Percentiles rank a stretch among this genome's conserved stretches.
phyloP scores from a whole-genome alignment of 1,140 invertebrate species.

The Papilio polyxenes region DNA sequence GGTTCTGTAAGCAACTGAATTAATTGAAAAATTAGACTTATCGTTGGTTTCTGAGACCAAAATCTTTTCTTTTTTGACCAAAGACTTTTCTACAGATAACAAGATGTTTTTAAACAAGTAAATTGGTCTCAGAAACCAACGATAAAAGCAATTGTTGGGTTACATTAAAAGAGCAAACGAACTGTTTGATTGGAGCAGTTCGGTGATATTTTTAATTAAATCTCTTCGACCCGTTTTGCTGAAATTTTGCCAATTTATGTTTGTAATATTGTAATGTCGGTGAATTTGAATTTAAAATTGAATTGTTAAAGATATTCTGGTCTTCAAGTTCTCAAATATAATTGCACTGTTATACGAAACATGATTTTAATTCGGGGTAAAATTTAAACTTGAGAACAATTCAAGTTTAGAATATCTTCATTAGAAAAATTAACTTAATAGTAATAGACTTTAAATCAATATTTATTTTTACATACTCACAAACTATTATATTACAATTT shows the following conservation, averaged over 20 bases:
- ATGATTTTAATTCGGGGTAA: slow-evolving; percentile 8
- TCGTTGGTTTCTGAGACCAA: no score
- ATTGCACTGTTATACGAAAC: not conserved
- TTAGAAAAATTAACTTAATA: not conserved
- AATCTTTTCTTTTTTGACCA: no score
- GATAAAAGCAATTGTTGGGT: not conserved
- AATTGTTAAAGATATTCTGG: slow-evolving; percentile 18
- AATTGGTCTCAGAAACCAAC: no score
- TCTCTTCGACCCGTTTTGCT: slow-evolving; percentile 33
- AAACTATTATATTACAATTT: no score
- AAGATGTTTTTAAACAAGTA: no score
- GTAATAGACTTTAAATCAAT: not conserved
- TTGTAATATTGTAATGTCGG: slow-evolving; percentile 28
- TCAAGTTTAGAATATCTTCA: not conserved
- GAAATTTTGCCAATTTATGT: slow-evolving; percentile 34
- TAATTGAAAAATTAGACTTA: no score
- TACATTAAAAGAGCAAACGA: slow-evolving; percentile 34
- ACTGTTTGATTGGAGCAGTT: slow-evolving; percentile 27
- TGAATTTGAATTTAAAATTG: slow-evolving; percentile 21
- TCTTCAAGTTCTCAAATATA: not conserved
- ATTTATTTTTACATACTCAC: not conserved
- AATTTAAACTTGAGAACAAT: not conserved
- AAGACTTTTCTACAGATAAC: no score
- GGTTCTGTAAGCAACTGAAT: no score
- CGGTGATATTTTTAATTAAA: slow-evolving; percentile 44